These are phyloP conservation scores for Tetragonula carbonaria DNA, from an alignment of 2,888 invertebrate species.

Conservation along the genomic window DNA sequence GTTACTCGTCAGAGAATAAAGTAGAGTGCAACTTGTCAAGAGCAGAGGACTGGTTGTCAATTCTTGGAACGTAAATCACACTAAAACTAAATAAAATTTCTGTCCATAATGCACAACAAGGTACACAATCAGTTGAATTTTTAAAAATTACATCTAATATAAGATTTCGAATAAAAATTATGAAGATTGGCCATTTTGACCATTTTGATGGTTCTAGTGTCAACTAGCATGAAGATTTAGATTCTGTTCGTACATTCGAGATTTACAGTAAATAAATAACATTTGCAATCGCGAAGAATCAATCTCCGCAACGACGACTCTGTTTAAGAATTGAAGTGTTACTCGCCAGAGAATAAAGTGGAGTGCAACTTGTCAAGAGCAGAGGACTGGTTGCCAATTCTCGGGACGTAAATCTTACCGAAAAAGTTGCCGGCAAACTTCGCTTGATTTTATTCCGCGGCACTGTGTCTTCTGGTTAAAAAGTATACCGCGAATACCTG, in stretches of 20 bases:
- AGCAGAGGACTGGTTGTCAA: conserved; percentile 34
- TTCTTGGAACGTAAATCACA: conserved; percentile 43
- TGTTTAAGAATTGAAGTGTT: conserved; percentile 1
- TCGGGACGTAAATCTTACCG: conserved; percentile 41
- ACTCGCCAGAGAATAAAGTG: neutral
- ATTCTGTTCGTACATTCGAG: too few species aligned
- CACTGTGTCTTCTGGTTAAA: conserved; percentile 28
- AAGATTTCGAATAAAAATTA: too few species aligned
- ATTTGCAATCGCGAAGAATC: neutral
- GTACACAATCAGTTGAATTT: too few species aligned
- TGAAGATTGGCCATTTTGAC: too few species aligned
- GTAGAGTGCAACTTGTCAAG: neutral
- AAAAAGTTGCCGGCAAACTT: conserved; percentile 15
- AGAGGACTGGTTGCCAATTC: conserved; percentile 45
- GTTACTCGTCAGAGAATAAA: neutral
- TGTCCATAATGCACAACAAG: too few species aligned
- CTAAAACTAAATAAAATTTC: too few species aligned
- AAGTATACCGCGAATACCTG: conserved; percentile 31
- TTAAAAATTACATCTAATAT: too few species aligned
- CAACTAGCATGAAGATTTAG: too few species aligned
- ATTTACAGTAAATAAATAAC: too few species aligned
- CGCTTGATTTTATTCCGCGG: conserved; percentile 34
- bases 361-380: neutral
- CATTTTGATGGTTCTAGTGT: too few species aligned
- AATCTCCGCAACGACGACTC: neutral